Conservation (phyloP, 2,888 invertebrate genomes). For the Hypomecis punctinalis region DNA sequence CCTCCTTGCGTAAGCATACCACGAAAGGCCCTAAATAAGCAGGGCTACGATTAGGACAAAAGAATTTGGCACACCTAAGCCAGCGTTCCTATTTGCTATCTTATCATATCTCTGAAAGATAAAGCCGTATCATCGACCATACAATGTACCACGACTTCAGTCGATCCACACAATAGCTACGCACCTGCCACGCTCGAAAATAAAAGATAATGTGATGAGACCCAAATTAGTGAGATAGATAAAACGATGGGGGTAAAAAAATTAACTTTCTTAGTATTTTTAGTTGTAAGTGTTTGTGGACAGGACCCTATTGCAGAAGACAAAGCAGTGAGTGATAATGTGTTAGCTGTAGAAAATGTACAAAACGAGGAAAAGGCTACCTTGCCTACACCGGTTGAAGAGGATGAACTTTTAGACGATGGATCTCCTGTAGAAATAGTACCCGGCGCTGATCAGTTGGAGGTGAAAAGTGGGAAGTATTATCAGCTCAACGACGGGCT, state of each 20-base stretch:
- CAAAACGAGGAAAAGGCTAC: conserved; percentile 36
- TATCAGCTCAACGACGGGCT: conserved; percentile 69
- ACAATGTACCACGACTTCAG: conserved; percentile 66
- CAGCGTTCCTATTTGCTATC: conserved; percentile 79
- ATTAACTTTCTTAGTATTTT: conserved; percentile 64
- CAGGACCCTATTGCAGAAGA: conserved; percentile 65
- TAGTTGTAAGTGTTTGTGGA: conserved; percentile 72
- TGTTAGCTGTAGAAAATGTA: conserved; percentile 44
- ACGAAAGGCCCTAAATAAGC: conserved; percentile 48
- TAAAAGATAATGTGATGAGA: conserved; percentile 68
- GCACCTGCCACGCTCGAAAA: conserved; percentile 68
- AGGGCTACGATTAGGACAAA: conserved; percentile 75
- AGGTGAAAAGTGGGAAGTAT: conserved; percentile 72
- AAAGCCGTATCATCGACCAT: conserved; percentile 76
- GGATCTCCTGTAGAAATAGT: conserved; percentile 62
- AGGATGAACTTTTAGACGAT: conserved; percentile 49
- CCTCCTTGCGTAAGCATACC: conserved; percentile 35
- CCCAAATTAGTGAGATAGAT: conserved; percentile 51
- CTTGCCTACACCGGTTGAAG: conserved; percentile 40
- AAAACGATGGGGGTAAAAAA: conserved; percentile 73
- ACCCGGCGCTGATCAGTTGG: conserved; percentile 54
- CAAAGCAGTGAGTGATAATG: conserved; percentile 56
- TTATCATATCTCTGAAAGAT: conserved; percentile 78
- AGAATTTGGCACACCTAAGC: conserved; percentile 82
- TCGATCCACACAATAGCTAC: conserved; percentile 67